Conservation (phyloP, 2,888 invertebrate genomes). For the Neria commutata region DNA sequence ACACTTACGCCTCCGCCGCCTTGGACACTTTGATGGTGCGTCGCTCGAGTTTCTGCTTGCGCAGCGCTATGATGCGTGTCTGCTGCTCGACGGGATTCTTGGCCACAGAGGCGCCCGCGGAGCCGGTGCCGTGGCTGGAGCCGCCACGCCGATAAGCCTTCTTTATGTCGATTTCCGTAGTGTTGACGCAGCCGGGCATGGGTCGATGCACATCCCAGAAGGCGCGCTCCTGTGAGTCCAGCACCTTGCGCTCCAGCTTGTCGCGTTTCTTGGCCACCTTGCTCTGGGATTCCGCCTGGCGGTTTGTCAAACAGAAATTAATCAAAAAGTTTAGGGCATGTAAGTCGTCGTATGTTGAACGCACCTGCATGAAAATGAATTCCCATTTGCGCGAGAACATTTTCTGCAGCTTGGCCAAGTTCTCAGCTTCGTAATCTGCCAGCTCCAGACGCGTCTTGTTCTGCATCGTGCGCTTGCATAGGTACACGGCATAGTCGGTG, state of each 20-base stretch:
- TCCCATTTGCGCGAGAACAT: slow-evolving; percentile 99
- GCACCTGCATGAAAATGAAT: slow-evolving; percentile 98
- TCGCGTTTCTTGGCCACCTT: slow-evolving; percentile 98
- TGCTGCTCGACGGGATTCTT: slow-evolving; percentile 62
- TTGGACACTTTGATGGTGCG: slow-evolving; percentile 91
- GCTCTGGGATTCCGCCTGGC: slow-evolving; percentile 70
- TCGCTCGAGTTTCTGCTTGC: slow-evolving; percentile 81
- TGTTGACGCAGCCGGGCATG: slow-evolving; percentile 98
- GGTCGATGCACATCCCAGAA: slow-evolving; percentile 99
- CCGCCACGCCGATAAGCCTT: slow-evolving; percentile 78
- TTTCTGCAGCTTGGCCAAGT: slow-evolving; percentile 94
- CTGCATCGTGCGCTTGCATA: slow-evolving; percentile 99
- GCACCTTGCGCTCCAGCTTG: slow-evolving; percentile 94
- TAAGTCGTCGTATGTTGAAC: not conserved
- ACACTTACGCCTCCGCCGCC: slow-evolving; percentile 89
- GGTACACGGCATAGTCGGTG: slow-evolving; percentile 98
- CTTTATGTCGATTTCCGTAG: slow-evolving; percentile 97
- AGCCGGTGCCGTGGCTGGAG: slow-evolving; percentile 62
- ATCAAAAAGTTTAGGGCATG: not conserved
- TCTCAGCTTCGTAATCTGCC: slow-evolving; percentile 99
- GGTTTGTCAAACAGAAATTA: too few species aligned
- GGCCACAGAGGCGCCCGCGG: slow-evolving; percentile 59
- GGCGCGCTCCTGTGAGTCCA: slow-evolving; percentile 98
- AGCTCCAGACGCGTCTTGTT: slow-evolving; percentile 97
- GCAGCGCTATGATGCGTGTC: slow-evolving; percentile 73